These are phyloP conservation scores for Ganaspis brasiliensis DNA, from an alignment of 2,888 invertebrate species.

Conservation along the genomic window DNA sequence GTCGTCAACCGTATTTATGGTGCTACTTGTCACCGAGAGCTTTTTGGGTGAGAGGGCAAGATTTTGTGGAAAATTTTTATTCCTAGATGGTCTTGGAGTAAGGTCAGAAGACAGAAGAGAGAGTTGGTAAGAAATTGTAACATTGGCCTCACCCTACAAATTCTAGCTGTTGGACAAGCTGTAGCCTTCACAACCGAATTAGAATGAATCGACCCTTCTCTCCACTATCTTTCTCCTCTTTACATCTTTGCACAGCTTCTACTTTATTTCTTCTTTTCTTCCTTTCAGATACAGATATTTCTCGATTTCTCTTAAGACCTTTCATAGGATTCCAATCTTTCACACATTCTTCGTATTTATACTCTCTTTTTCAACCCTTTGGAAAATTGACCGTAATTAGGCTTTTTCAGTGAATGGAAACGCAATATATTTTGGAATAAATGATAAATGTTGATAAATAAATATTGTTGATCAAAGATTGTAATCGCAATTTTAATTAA, in stretches of 20 bases:
- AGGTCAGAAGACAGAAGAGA: constrained; percentile 47
- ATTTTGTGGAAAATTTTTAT: constrained; percentile 66
- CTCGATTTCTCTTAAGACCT: constrained; percentile 3
- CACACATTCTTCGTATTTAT: neutral
- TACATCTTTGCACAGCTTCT: constrained; percentile 57
- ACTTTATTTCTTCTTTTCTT: constrained; percentile 57
- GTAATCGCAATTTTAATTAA: too few species aligned
- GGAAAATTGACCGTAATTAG: too few species aligned
- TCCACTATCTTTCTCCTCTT: constrained; percentile 43
- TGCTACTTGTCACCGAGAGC: constrained; percentile 70
- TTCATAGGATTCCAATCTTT: neutral
- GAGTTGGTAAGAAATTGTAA: constrained; percentile 47
- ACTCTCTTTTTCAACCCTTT: neutral
- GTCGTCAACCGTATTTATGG: constrained; percentile 72
- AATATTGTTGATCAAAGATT: too few species aligned
- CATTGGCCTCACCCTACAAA: constrained; percentile 60
- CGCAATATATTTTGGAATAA: too few species aligned
- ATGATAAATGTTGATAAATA: too few species aligned
- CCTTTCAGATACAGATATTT: constrained; percentile 57
- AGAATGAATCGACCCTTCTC: constrained; percentile 77
- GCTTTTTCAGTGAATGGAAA: too few species aligned
- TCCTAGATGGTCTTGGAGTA: constrained; percentile 36
- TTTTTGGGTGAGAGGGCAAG: constrained; percentile 62
- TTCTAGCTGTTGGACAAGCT: constrained; percentile 79
- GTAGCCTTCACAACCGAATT: constrained; percentile 78